A percentile compares a stretch with the other conserved stretches of the same genome.
Conservation (phyloP, 2,113 vertebrate genomes). For the Corythoichthys intestinalis region DNA sequence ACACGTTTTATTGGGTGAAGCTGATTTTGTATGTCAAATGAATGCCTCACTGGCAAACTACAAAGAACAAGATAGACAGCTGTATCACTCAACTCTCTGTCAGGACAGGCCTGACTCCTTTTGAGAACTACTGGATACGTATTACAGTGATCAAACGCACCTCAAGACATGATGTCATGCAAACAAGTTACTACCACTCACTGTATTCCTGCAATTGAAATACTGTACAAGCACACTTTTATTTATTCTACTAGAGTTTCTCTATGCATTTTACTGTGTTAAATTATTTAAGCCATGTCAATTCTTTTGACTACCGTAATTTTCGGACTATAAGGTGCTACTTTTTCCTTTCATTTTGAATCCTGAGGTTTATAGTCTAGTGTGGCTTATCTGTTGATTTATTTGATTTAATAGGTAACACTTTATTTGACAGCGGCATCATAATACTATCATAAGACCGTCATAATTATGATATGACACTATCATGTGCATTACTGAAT, state of each 20-base stretch:
- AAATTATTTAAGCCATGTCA: too few relatives aligned
- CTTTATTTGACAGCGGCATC: too few relatives aligned
- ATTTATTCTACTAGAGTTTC: background rate
- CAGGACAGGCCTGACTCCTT: slow-evolving; percentile 7
- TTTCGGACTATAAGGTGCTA: too few relatives aligned
- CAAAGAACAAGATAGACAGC: background rate
- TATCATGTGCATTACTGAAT: too few relatives aligned
- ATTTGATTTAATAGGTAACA: too few relatives aligned
- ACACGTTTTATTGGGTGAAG: background rate
- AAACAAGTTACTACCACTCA: background rate
- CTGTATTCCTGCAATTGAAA: background rate
- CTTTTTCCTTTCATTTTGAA: too few relatives aligned
- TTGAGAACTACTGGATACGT: slow-evolving; percentile 32
- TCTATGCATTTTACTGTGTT: background rate
- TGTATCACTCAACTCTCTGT: slow-evolving; percentile 14
- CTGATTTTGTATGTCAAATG: background rate
- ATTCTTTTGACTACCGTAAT: too few relatives aligned
- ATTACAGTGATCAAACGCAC: slow-evolving; percentile 34
- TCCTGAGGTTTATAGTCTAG: too few relatives aligned
- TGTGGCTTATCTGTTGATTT: too few relatives aligned
- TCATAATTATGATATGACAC: too few relatives aligned
- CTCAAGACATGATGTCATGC: background rate
- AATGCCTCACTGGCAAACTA: background rate
- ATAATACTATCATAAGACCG: too few relatives aligned
- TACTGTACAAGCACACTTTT: background rate